Percentiles rank a stretch among this genome's conserved stretches.
phyloP scores from a whole-genome alignment of 2,113 vertebrate species.

The Melanostigma gelatinosum region DNA sequence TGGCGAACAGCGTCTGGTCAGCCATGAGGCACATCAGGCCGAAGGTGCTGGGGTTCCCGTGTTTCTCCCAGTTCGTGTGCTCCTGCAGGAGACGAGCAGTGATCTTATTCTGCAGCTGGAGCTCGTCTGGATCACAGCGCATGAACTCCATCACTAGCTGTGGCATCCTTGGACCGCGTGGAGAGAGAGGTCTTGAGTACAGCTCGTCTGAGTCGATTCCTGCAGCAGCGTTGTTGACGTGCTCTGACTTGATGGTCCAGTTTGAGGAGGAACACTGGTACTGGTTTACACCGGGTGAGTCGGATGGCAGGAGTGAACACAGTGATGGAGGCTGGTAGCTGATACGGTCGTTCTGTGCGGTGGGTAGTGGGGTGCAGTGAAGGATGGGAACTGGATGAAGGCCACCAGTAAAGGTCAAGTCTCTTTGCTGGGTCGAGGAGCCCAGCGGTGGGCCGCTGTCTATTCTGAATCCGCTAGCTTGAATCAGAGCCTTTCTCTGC shows the following conservation, averaged over 20 bases:
- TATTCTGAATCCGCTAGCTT: slow-evolving; percentile 61
- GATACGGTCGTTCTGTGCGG: slow-evolving; percentile 78
- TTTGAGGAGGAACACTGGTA: slow-evolving; percentile 82
- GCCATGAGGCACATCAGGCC: slow-evolving; percentile 90
- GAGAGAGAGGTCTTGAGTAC: slow-evolving; percentile 64
- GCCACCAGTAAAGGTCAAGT: slow-evolving; percentile 81
- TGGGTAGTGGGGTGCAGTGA: slow-evolving; percentile 69
- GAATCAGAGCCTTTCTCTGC: slow-evolving; percentile 92
- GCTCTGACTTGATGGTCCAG: slow-evolving; percentile 88
- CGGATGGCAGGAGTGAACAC: slow-evolving; percentile 12
- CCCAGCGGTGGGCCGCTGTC: slow-evolving; percentile 63
- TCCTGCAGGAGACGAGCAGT: slow-evolving; percentile 87
- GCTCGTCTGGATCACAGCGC: slow-evolving; percentile 89
- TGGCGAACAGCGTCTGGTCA: slow-evolving; percentile 92
- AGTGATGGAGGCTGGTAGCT: slow-evolving; percentile 75
- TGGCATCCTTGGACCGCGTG: slow-evolving; percentile 73
- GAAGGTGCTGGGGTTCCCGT: slow-evolving; percentile 83
- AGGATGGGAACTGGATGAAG: slow-evolving; percentile 75
- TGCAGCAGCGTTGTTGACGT: slow-evolving; percentile 71
- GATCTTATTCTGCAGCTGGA: slow-evolving; percentile 87
- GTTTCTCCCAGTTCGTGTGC: slow-evolving; percentile 76
- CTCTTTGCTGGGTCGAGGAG: slow-evolving; percentile 73
- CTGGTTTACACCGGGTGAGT: background rate
- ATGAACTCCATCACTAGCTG: slow-evolving; percentile 89
- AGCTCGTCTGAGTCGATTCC: slow-evolving; percentile 77